phyloP scores from a whole-genome alignment of 2,888 invertebrate genomes.

The Apomyelois bistriatella region DNA sequence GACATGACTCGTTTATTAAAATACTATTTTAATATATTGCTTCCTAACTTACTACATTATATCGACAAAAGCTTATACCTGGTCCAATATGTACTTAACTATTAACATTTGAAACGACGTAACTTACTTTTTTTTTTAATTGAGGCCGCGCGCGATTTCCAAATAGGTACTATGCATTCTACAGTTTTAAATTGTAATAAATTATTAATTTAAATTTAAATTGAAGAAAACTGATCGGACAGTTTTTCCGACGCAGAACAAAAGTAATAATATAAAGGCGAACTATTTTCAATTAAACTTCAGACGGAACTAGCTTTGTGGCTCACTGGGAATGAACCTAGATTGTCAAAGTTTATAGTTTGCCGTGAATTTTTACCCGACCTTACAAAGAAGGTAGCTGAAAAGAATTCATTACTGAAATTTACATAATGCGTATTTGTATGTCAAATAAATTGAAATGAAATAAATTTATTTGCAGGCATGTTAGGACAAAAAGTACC shows the following conservation, averaged over 20 bases:
- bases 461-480: no score
- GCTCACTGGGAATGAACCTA: background rate
- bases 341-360: conserved; percentile 1
- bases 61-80: no score
- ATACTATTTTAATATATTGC: no score
- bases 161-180: background rate
- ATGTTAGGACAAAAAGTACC: no score
- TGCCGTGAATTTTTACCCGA: background rate
- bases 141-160: no score
- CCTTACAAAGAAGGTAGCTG: background rate
- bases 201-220: background rate
- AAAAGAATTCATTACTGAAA: background rate
- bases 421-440: no score
- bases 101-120: no score
- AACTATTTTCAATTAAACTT: conserved; percentile 11
- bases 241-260: background rate
- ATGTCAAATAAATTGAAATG: no score
- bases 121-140: no score
- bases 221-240: background rate
- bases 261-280: background rate
- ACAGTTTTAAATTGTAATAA: background rate
- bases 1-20: no score
- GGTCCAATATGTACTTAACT: no score
- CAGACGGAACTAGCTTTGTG: background rate
- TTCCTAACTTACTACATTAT: no score